Conservation (phyloP, 2,113 vertebrate genomes). For the Pampusana beccarii region DNA sequence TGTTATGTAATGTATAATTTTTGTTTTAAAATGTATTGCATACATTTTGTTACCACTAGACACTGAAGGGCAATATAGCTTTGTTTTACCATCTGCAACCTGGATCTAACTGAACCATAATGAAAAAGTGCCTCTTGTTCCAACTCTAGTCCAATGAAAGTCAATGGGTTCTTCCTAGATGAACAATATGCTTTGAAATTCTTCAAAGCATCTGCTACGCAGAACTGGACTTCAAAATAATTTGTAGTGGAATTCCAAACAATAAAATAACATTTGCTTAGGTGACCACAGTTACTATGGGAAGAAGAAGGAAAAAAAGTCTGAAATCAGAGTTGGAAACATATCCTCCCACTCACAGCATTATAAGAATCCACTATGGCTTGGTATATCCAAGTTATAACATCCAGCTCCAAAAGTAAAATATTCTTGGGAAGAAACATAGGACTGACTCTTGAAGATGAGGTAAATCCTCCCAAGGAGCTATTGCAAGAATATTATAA, state of each 20-base stretch:
- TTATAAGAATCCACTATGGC: not conserved
- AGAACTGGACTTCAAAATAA: not conserved
- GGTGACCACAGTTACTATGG: not conserved
- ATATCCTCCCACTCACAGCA: not conserved
- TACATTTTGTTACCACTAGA: not conserved
- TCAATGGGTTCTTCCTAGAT: not conserved
- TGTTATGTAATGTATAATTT: not conserved
- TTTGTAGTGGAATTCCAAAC: not conserved
- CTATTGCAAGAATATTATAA: not conserved
- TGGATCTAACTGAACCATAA: not conserved
- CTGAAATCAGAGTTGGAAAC: not conserved
- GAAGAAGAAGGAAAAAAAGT: not conserved
- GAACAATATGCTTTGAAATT: not conserved
- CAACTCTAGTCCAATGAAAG: not conserved
- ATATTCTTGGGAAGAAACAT: not conserved
- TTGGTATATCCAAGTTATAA: not conserved
- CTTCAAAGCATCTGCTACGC: not conserved
- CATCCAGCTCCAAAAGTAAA: not conserved
- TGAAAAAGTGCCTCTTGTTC: not conserved
- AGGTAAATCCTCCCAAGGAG: not conserved
- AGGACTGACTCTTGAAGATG: not conserved
- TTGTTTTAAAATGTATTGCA: not conserved
- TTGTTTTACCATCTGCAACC: not conserved
- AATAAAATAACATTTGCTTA: not conserved
- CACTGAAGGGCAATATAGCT: not conserved